These are phyloP conservation scores for Sylvia atricapilla DNA, from an alignment of 2,113 vertebrate species.

Conservation along the genomic window DNA sequence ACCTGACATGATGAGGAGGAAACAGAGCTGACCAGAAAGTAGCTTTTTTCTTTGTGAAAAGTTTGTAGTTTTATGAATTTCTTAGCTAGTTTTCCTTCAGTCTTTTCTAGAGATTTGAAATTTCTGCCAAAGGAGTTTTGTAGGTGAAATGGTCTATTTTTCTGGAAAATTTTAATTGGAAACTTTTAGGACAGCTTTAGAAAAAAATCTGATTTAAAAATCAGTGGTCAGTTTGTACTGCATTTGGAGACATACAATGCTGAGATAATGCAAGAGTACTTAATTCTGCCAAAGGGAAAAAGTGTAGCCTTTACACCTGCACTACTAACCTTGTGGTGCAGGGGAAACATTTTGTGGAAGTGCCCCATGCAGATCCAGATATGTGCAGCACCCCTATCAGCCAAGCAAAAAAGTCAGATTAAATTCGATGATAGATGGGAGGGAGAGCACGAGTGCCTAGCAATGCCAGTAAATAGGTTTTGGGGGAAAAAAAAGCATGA, in stretches of 20 bases:
- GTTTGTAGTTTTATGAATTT: not conserved
- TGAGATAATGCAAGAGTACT: not conserved
- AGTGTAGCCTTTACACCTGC: not conserved
- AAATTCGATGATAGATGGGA: not conserved
- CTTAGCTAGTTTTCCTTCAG: not conserved
- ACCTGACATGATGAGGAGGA: not conserved
- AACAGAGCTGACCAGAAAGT: not conserved
- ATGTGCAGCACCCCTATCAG: not conserved
- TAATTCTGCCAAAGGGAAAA: not conserved
- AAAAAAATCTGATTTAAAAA: not conserved
- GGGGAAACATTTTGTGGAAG: not conserved
- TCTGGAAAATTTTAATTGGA: not conserved
- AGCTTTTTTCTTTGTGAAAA: not conserved
- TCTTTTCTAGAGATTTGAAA: not conserved
- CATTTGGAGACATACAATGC: not conserved
- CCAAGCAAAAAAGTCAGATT: not conserved
- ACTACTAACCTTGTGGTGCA: not conserved
- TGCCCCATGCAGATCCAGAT: not conserved
- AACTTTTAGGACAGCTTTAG: not conserved
- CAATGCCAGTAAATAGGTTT: rapidly evolving
- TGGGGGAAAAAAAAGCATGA: not conserved
- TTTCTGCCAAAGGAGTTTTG: not conserved
- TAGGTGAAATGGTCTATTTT: not conserved
- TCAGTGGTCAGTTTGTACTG: not conserved
- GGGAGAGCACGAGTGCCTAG: not conserved